A percentile compares a stretch with the other conserved stretches of the same genome.
phyloP scores from a whole-genome alignment of 1,140 invertebrate genomes.

The Brachionus sp. region DNA sequence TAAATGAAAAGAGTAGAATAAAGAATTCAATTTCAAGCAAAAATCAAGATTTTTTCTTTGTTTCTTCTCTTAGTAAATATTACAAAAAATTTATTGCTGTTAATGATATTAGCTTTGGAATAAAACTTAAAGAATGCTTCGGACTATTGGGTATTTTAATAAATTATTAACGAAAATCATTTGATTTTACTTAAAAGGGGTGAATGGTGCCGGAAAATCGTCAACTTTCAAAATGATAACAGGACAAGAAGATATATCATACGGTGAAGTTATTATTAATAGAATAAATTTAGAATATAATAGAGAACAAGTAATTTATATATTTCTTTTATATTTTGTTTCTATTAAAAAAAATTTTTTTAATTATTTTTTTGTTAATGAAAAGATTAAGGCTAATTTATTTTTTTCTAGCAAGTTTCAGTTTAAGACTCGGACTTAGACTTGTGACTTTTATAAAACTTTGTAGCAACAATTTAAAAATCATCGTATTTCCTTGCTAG shows the following conservation, averaged over 20 bases:
- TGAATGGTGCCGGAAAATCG: slow-evolving; percentile 50
- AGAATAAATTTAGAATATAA: not conserved
- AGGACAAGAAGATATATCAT: not conserved
- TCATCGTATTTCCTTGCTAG: too few species aligned
- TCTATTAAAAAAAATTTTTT: too few species aligned
- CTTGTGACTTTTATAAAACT: too few species aligned
- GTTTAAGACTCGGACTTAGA: too few species aligned
- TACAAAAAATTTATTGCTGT: slow-evolving; percentile 10
- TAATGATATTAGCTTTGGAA: not conserved
- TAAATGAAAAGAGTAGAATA: not conserved
- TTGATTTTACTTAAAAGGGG: not conserved
- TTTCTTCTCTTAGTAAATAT: not conserved
- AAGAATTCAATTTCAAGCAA: slow-evolving; percentile 8
- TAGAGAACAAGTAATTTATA: not conserved
- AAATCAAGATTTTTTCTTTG: not conserved
- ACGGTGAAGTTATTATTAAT: slow-evolving; percentile 55
- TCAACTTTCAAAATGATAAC: slow-evolving; percentile 48
- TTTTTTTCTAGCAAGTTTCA: too few species aligned
- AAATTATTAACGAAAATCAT: not conserved
- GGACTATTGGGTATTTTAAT: slow-evolving; percentile 9
- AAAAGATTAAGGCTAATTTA: too few species aligned
- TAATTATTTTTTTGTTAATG: too few species aligned
- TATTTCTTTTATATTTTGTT: not conserved
- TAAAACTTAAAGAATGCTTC: slow-evolving; percentile 34
- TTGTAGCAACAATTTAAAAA: too few species aligned